These are phyloP conservation scores for Pseudeuparius sepicola DNA, from an alignment of 2,888 invertebrate genomes.

Conservation along the genomic window DNA sequence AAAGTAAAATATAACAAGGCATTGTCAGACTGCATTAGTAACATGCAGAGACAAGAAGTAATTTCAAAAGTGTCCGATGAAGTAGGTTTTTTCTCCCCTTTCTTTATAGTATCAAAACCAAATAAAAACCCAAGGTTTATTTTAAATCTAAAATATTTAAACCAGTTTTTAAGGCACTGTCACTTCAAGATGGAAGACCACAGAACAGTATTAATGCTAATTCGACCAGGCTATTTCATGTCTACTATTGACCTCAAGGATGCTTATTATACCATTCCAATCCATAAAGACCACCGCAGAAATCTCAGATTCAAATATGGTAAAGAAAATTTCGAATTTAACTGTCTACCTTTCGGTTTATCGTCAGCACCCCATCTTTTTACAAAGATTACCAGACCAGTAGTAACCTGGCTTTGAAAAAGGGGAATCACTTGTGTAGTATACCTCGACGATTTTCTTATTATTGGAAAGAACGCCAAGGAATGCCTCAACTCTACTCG, in stretches of 20 bases:
- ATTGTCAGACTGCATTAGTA: too few species aligned
- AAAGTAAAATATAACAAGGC: too few species aligned
- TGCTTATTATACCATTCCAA: conserved; percentile 21
- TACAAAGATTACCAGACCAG: conserved; percentile 26
- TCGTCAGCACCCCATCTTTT: too few species aligned
- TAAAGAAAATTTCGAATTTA: conserved; percentile 21
- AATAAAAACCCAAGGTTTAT: conserved; percentile 17
- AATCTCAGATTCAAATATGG: conserved; percentile 21
- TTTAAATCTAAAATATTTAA: conserved; percentile 23
- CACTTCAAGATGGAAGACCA: conserved; percentile 26
- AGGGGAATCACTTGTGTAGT: conserved; percentile 12
- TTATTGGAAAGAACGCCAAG: not conserved
- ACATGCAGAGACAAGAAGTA: too few species aligned
- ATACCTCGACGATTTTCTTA: not conserved
- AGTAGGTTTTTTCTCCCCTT: conserved; percentile 2
- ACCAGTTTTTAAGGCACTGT: conserved; percentile 18
- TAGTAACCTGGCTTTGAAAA: too few species aligned
- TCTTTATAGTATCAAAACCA: conserved; percentile 16
- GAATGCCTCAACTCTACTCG: conserved; percentile 15
- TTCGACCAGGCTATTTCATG: conserved; percentile 15
- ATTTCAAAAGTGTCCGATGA: too few species aligned
- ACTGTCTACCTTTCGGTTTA: conserved; percentile 23
- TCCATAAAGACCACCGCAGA: conserved; percentile 16
- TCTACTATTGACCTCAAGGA: conserved; percentile 12
- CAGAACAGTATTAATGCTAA: conserved; percentile 19